Conservation (phyloP, 2,113 vertebrate genomes). For the Steatornis caripensis region DNA sequence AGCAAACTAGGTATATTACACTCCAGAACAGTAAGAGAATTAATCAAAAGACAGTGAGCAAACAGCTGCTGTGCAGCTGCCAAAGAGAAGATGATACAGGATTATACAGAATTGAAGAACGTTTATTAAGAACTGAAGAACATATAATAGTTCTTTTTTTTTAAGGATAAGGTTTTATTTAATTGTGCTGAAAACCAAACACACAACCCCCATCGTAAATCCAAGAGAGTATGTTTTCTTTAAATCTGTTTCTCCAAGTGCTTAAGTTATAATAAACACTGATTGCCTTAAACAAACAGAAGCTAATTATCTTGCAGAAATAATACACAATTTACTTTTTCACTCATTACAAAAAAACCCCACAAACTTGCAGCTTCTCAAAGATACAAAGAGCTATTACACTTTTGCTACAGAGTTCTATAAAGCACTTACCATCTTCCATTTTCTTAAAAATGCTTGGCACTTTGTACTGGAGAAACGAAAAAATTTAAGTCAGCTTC, state of each 20-base stretch:
- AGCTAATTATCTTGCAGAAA: slow-evolving; percentile 1
- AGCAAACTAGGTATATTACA: slow-evolving; percentile 25
- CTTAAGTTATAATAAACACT: not conserved
- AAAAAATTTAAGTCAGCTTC: not conserved
- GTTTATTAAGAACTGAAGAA: not conserved
- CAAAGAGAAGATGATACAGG: slow-evolving; percentile 18
- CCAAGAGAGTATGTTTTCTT: not conserved
- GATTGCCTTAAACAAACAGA: slow-evolving; percentile 15
- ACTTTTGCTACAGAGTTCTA: not conserved
- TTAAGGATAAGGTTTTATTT: not conserved
- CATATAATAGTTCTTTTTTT: not conserved
- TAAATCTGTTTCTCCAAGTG: not conserved
- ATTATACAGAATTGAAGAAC: not conserved
- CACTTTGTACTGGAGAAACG: not conserved
- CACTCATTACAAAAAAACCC: not conserved
- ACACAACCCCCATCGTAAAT: not conserved
- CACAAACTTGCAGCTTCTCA: not conserved
- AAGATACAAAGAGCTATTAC: not conserved
- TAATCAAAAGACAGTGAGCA: not conserved
- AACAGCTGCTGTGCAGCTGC: not conserved
- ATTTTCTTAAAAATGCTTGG: not conserved
- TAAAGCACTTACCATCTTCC: not conserved
- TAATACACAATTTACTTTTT: not conserved
- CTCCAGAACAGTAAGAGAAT: slow-evolving; percentile 8
- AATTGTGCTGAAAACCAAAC: not conserved